Percentiles rank a stretch among this genome's conserved stretches.
Evolutionary conservation across 2,797 vertebrate genomes (phyloP).

Genomic region (Scolopax rusticola): DNA sequence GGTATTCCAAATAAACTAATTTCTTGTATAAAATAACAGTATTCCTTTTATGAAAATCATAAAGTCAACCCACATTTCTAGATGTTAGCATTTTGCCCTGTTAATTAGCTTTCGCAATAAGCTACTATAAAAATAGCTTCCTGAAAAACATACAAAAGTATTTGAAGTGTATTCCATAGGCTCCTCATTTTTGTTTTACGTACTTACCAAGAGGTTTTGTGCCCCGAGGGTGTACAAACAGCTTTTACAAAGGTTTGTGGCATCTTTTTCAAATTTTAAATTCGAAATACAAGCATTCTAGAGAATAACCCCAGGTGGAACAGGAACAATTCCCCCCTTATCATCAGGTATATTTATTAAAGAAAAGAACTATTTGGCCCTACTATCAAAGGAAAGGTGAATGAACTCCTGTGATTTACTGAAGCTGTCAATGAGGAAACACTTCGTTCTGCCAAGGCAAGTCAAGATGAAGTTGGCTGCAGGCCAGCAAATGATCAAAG

Average conservation of each 20-base stretch:
- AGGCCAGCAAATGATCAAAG: slow-evolving; percentile 17
- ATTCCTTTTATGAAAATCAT: not conserved
- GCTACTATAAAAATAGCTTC: not conserved
- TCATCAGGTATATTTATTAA: not conserved
- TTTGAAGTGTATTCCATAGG: not conserved
- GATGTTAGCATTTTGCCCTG: not conserved
- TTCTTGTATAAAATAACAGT: not conserved
- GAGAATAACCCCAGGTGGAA: not conserved
- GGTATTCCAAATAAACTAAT: not conserved
- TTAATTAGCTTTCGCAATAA: not conserved
- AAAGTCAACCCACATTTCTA: not conserved
- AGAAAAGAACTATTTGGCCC: not conserved
- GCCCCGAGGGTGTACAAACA: not conserved
- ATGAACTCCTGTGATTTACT: not conserved
- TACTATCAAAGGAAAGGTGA: not conserved
- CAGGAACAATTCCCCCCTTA: not conserved
- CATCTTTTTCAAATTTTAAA: not conserved
- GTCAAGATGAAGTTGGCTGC: not conserved
- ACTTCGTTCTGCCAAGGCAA: not conserved
- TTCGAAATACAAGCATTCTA: not conserved
- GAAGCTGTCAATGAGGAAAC: not conserved
- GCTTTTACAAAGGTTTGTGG: not conserved
- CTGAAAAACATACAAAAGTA: not conserved
- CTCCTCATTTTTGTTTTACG: not conserved
- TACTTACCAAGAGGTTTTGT: not conserved